These are phyloP conservation scores for Ophiodon elongatus DNA, from an alignment of 2,113 vertebrate species.

Conservation along the genomic window DNA sequence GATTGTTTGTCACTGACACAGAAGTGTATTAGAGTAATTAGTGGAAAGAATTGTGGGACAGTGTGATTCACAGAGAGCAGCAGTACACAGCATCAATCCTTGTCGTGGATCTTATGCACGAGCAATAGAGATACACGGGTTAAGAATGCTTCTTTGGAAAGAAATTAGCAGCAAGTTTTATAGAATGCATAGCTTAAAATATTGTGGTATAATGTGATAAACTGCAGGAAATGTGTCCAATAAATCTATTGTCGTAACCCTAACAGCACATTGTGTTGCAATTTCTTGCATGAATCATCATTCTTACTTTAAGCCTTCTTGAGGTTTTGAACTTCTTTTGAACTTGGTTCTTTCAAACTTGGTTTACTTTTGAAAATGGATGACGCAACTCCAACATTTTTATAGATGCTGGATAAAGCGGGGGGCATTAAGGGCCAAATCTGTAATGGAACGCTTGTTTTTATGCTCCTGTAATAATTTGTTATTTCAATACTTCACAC, in stretches of 20 bases:
- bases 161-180: not conserved
- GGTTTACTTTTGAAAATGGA: not conserved
- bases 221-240: not conserved
- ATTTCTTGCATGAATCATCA: slow-evolving; percentile 1
- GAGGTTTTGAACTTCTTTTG: slow-evolving; percentile 18
- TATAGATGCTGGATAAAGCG: not conserved
- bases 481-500: not conserved
- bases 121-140: not conserved
- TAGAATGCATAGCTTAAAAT: not conserved
- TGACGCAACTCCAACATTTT: not conserved
- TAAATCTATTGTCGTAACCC: not conserved
- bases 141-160: not conserved
- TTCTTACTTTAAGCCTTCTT: not conserved
- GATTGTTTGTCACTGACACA: slow-evolving; percentile 1
- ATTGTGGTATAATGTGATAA: not conserved
- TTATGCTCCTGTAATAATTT: not conserved
- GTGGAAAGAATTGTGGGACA: not conserved
- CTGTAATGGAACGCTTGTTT: not conserved
- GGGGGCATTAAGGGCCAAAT: not conserved
- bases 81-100: slow-evolving; percentile 3
- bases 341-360: not conserved
- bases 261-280: not conserved
- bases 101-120: no score
- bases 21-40: not conserved
- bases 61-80: slow-evolving; percentile 11